phyloP scores from a whole-genome alignment of 2,797 vertebrate genomes.

The Rhabdomys pumilio region DNA sequence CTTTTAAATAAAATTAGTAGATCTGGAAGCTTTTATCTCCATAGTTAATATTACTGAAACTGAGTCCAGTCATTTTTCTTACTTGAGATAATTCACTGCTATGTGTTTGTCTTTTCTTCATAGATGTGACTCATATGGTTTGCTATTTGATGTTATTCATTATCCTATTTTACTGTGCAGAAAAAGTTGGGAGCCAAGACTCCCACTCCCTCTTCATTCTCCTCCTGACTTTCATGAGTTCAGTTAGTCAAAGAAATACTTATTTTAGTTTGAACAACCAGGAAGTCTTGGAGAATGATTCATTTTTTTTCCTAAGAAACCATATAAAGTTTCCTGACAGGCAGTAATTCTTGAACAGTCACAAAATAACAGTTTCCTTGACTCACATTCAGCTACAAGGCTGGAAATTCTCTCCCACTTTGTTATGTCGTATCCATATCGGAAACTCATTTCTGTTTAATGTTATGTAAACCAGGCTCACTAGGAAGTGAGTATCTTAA shows the following conservation, averaged over 20 bases:
- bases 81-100: not conserved
- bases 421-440: slow-evolving; percentile 63
- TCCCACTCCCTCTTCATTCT: not conserved
- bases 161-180: not conserved
- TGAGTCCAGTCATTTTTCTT: not conserved
- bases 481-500: slow-evolving; percentile 85
- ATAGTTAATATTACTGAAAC: not conserved
- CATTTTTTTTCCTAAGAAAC: slow-evolving; percentile 56
- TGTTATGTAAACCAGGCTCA: slow-evolving; percentile 84
- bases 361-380: slow-evolving; percentile 61
- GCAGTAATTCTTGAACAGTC: slow-evolving; percentile 68
- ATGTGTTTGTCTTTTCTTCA: not conserved
- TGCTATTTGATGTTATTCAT: slow-evolving; percentile 16
- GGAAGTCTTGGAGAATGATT: slow-evolving; percentile 42
- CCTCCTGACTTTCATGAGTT: slow-evolving; percentile 59
- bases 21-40: not conserved
- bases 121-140: slow-evolving; percentile 10
- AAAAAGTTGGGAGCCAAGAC: slow-evolving; percentile 21
- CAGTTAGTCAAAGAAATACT: not conserved
- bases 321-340: slow-evolving; percentile 62
- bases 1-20: slow-evolving; percentile 11
- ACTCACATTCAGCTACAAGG: slow-evolving; percentile 47
- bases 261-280: slow-evolving; percentile 51
- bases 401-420: slow-evolving; percentile 69
- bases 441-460: slow-evolving; percentile 87